phyloP scores from a whole-genome alignment of 1,140 invertebrate genomes.

The Zaprionus vittiger region DNA sequence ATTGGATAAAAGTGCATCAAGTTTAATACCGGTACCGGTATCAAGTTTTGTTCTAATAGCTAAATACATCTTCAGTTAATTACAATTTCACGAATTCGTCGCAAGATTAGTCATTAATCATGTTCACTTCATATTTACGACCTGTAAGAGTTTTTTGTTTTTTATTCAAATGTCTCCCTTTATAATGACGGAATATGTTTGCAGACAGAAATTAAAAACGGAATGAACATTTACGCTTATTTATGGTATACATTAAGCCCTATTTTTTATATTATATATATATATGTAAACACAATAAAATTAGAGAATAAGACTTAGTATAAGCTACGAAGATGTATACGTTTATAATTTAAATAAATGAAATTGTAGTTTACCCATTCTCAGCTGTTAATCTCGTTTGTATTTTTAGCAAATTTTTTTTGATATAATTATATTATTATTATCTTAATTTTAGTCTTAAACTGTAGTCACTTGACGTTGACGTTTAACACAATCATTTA shows the following conservation, averaged over 20 bases:
- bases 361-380: background rate
- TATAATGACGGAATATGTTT: background rate
- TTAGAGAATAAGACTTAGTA: background rate
- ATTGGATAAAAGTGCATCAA: background rate
- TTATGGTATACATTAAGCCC: background rate
- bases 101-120: slow-evolving; percentile 21
- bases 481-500: background rate
- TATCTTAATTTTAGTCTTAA: background rate
- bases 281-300: background rate
- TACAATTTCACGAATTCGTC: slow-evolving; percentile 18
- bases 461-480: background rate
- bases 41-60: background rate
- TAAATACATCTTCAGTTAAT: slow-evolving; percentile 15
- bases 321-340: no score
- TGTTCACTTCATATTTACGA: background rate
- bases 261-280: background rate
- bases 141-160: background rate
- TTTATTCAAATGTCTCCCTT: background rate
- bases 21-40: background rate
- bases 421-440: no score
- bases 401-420: background rate
- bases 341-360: background rate
- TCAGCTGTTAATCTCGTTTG: background rate
- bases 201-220: background rate
- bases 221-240: background rate